These are phyloP conservation scores for Centroberyx gerrardi DNA, from an alignment of 2,797 vertebrate genomes.

Conservation along the genomic window DNA sequence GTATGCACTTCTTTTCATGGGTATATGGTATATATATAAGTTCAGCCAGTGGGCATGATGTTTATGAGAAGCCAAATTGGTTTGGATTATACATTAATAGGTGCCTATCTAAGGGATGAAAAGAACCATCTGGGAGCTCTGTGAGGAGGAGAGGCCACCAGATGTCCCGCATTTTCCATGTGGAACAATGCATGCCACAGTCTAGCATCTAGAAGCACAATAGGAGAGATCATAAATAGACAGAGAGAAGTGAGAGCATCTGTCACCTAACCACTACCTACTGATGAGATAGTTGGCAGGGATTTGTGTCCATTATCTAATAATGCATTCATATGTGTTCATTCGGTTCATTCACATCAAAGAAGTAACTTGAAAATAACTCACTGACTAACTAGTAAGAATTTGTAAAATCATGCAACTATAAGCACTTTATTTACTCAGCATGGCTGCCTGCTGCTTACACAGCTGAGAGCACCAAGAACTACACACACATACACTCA, in stretches of 20 bases:
- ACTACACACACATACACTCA: neutral
- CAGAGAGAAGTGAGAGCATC: neutral
- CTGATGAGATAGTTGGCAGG: neutral
- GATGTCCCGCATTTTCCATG: neutral
- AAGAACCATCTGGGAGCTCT: neutral
- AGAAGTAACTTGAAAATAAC: neutral
- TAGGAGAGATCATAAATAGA: neutral
- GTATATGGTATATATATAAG: neutral
- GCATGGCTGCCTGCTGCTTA: slow-evolving; percentile 38
- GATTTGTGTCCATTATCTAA: neutral
- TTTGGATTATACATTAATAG: neutral
- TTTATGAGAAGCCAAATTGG: neutral
- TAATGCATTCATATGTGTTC: neutral
- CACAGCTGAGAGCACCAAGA: slow-evolving; percentile 42
- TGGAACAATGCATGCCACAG: neutral
- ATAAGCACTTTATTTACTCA: slow-evolving; percentile 1
- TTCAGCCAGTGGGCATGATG: neutral
- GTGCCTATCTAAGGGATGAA: neutral
- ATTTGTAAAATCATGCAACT: slow-evolving; percentile 24
- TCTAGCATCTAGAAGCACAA: neutral
- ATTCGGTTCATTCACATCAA: neutral
- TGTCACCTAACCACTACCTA: neutral
- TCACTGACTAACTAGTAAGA: neutral
- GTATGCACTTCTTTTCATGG: too few species aligned
- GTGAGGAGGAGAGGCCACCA: neutral